Evolutionary conservation across 2,113 vertebrate genomes (phyloP), one percentile per base, ranked within the genome.

Genomic region (Excalfactoria chinensis): DNA sequence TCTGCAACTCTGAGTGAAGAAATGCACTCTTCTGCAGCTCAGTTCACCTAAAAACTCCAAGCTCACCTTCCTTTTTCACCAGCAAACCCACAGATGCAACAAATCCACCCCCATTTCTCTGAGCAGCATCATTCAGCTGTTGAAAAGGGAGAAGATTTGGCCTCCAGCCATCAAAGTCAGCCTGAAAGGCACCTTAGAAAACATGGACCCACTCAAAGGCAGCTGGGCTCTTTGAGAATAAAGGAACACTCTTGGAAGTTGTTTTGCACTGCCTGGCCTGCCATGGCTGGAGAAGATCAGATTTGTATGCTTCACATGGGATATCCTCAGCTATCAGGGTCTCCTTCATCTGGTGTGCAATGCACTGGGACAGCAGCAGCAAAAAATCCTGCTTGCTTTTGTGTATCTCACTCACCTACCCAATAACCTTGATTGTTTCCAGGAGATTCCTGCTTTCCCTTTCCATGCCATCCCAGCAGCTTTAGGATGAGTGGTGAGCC

Each of bases 291-390:
- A 84, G 63, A 68, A 40, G 35, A n/a, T 2, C 3, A 3, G 0
- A 8, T 13, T 6, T 25, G 53, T 44, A 20, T 41, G 13, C 14
- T 85, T 82, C 26, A 6, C 4, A 1, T 0, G 13, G 35, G 58
- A 26, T 20, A 49, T 16, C 43, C 59, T 66, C 69, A 48, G 13
- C 56, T 41, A 25, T 2, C n/a, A 32, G 32, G 10, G 13, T 6
- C 10, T 15, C 7, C 25, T 69, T 73, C 58, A n/a, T 7, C 32
- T 32, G 14, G 2, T 13, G 35, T 43, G 28, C 40, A 7, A 0
- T 0, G 19, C 71, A 34, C 16, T 9, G 37, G 28, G 63, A 48
- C 26, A 70, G 1, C 19, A 82, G 43, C 2, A 2, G 34, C 56
- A 84, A 19, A 28, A 67, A 70, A 78, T 35, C 18, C 41, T 67